phyloP scores from a whole-genome alignment of 2,113 vertebrate species.

The Syrrhaptes paradoxus region DNA sequence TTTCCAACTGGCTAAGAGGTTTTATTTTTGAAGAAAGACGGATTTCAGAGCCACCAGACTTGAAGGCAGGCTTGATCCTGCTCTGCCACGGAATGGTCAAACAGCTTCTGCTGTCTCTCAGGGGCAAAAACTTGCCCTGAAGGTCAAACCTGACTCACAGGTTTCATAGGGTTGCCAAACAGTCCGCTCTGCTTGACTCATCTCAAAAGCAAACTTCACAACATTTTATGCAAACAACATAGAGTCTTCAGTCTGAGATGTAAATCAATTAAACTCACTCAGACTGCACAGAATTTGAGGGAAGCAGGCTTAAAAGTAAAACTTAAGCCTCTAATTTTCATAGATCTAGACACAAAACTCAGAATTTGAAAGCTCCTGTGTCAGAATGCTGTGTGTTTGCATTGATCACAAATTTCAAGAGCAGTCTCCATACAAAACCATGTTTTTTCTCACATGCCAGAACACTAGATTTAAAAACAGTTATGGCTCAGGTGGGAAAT shows the following conservation, averaged over 20 bases:
- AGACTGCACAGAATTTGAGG: not conserved
- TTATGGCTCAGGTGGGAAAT: not conserved
- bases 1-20: not conserved
- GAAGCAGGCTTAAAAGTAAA: not conserved
- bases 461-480: not conserved
- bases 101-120: not conserved
- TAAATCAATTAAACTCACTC: slow-evolving; percentile 2
- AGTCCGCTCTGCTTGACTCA: not conserved
- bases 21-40: not conserved
- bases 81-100: rapidly evolving
- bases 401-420: not conserved
- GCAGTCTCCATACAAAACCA: not conserved
- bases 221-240: slow-evolving; percentile 34
- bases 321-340: not conserved
- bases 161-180: not conserved
- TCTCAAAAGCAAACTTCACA: slow-evolving; percentile 20
- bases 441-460: not conserved
- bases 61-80: not conserved
- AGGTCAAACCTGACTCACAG: slow-evolving; percentile 15
- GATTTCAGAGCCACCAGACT: not conserved
- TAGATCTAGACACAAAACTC: not conserved
- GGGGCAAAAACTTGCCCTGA: not conserved
- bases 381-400: not conserved
- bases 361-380: not conserved
- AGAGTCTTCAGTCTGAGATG: not conserved